Evolutionary conservation across 2,888 invertebrate species (phyloP), one percentile per base, ranked within the genome.

Genomic region (Drosophila demipolita): DNA sequence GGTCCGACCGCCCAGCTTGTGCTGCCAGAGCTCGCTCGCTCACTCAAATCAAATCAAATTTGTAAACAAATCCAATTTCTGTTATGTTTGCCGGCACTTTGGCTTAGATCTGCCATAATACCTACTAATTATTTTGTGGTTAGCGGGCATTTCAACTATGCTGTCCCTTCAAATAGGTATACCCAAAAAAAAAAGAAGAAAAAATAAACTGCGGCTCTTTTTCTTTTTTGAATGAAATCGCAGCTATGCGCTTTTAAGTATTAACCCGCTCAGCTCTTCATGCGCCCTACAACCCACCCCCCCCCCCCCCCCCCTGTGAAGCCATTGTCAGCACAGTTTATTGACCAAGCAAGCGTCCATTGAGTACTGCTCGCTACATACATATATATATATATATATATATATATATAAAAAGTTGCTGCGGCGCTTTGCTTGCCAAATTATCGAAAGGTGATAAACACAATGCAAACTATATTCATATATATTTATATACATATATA

Each of bases 1-100:
- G 85, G 80, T 75, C 80, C 72, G 89, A 88, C 88, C 88, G 71
- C 88, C 78, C 85, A 89, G 72, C 33, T 53, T 26, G 68, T 32
- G 57, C 50, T 23, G 45, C 17, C 45, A 15, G 15, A 29, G 0
- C 20, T 20, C n/a, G 42, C 45, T 23, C 45, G 4, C 45, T 23
- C 64, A n/a, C n/a, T n/a, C n/a, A n/a, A n/a, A n/a, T n/a, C n/a
- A n/a, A n/a, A n/a, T n/a, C n/a, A n/a, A n/a, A n/a, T 77, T 80
- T 82, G 86, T 75, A 82, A 83, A 73, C 68, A 73, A 73, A 55
- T 52, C 66, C 53, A 33, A 57, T 40, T 68, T 68, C 61, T 49
- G 45, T 45, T 45, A 58, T 17, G 49, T 49, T 26, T 9, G 38
- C 8, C 48, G 45, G 66, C 50, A 26, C 38, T 35, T 17, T 23